Evolutionary conservation across 1,140 invertebrate genomes (phyloP), one percentile per base, ranked within the genome.

Genomic region (Asobara japonica): DNA sequence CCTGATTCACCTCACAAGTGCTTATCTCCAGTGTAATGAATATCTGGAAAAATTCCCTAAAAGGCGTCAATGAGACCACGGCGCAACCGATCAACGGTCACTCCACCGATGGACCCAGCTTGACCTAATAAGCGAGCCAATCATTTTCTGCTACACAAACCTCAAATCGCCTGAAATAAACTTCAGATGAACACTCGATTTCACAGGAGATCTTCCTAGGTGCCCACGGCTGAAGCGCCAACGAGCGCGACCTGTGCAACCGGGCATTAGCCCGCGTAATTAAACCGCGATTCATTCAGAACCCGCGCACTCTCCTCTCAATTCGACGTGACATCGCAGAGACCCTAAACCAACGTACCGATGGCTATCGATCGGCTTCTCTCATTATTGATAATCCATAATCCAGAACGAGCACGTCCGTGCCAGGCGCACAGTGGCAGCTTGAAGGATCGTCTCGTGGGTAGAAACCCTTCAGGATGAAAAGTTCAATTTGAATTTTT

Each of bases 381-480:
- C 80, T 84, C 82, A 84, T 86, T 84, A 86, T 85, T 85, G 84
- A 85, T 85, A 86, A 86, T 86, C 83, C 83, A 83, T 85, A 85
- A 82, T 83, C 80, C 79, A 75, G 82, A 84, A 85, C 83, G 85
- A 84, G 76, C 77, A 69, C 51, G 36, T 65, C 77, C 74, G 73
- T 67, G 36, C 73, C 69, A 67, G 73, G 65, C 69, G 73, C 74
- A 80, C 82, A 73, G 81, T 82, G 83, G 82, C 83, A 84, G 80
- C 74, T 81, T 84, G 81, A 83, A 79, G 76, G 78, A 85, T 84
- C 69, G 69, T 75, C 51, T 38, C 67, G 33, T 66, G 68, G 69
- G 65, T 62, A 56, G 51, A 56, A 33, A 41, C 64, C 30, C 70
- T 66, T 64, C 13, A 36, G 70, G 45, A 56, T 56, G 22, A 56